Evolutionary conservation across 2,113 vertebrate genomes (phyloP), one percentile per base, ranked within the genome.

Genomic region (Hystrix brachyura): DNA sequence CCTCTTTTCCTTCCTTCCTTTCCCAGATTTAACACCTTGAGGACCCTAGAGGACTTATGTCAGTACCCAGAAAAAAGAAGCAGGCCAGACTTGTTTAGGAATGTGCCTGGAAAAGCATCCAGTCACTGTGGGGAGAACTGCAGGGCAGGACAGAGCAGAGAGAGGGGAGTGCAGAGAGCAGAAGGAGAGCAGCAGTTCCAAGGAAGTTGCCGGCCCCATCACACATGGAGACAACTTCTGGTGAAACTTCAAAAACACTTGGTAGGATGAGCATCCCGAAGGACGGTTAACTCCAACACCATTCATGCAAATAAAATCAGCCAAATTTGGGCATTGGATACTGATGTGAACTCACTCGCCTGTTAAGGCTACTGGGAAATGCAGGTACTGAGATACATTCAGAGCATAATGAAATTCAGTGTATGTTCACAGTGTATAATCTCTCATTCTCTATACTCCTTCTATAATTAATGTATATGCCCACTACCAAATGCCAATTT

Each of bases 231-330:
- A 19, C 55, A 69, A 14, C 7, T 0, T 14, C 53, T 51, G 12
- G 21, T 72, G 62, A 82, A 1, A 46, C 2, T 78, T 74, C 17
- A 6, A 57, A 69, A 94, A 71, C n/a, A 69, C 29, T 51, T 64
- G 19, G 1, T 29, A 57, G 32, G n/a, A 64, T 19, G 21, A 48
- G 46, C 59, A 53, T 74, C 82, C 48, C 21, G 13, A 88, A 86
- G 48, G 21, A 5, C 19, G 53, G 18, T 43, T 5, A 57, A 90
- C n/a, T 87, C 76, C 80, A 83, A 7, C 46, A 64, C 86, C 18
- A 87, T 9, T 90, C 34, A 48, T 43, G 18, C 57, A 88, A 93
- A 91, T 89, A 57, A 65, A 83, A 76, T 17, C 32, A 97, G 17
- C 14, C 53, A 57, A 79, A 90, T 21, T 21, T 76, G 32, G 64